Evolutionary conservation across 1,140 invertebrate genomes (phyloP).

Genomic region (Euglossa dilemma): DNA sequence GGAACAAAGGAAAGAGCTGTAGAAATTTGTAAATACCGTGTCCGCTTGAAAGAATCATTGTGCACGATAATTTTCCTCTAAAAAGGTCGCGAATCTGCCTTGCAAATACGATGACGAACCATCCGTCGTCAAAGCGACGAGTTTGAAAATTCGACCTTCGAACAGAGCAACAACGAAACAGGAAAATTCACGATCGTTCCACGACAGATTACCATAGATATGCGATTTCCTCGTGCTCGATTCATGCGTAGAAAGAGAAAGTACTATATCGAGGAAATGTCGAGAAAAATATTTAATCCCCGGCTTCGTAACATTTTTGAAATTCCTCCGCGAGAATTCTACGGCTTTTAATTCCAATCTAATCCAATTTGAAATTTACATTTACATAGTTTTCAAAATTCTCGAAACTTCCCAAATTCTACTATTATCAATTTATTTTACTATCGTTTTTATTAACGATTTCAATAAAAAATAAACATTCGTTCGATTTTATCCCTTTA

Average conservation of each 20-base stretch:
- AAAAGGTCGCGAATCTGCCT: not conserved
- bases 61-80: too few species aligned
- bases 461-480: too few species aligned
- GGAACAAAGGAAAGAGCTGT: too few species aligned
- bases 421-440: too few species aligned
- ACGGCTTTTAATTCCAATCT: too few species aligned
- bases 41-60: not conserved
- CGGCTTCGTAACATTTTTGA: too few species aligned
- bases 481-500: too few species aligned
- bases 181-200: slow-evolving; percentile 3
- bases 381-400: not conserved
- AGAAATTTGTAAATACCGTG: too few species aligned
- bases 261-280: not conserved
- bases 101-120: not conserved
- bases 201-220: not conserved
- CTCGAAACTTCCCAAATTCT: not conserved
- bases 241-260: slow-evolving; percentile 3
- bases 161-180: too few species aligned
- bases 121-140: not conserved
- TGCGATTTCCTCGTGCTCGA: not conserved
- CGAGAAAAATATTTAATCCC: not conserved
- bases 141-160: slow-evolving; percentile 3
- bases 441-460: too few species aligned
- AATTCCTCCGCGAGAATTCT: too few species aligned
- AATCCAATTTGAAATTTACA: too few species aligned